Evolutionary conservation across 2,888 invertebrate genomes (phyloP).

Genomic region (Schrankia costaestrigalis): DNA sequence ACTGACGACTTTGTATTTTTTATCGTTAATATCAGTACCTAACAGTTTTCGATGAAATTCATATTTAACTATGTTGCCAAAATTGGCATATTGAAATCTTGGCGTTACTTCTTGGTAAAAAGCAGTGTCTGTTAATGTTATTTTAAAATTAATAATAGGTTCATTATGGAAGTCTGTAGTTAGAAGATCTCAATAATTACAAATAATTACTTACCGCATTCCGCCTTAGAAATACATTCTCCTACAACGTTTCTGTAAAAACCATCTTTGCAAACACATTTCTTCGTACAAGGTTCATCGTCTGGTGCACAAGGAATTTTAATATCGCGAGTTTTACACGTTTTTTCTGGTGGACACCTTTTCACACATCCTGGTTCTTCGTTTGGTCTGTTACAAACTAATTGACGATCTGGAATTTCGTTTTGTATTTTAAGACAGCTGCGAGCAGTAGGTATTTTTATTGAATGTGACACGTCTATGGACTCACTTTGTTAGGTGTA

Average conservation of each 20-base stretch:
- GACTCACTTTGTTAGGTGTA: too few relatives aligned
- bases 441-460: too few relatives aligned
- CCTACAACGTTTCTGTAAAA: slow-evolving; percentile 37
- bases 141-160: too few relatives aligned
- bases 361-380: slow-evolving; percentile 1
- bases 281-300: not conserved
- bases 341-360: slow-evolving; percentile 4
- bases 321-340: slow-evolving; percentile 1
- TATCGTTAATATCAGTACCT: too few relatives aligned
- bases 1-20: too few relatives aligned
- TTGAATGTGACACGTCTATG: too few relatives aligned
- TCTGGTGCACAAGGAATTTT: not conserved
- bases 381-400: slow-evolving; percentile 5
- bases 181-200: not conserved
- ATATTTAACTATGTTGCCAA: too few relatives aligned
- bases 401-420: not conserved
- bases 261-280: slow-evolving; percentile 18
- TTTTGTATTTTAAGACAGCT: too few relatives aligned
- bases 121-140: not conserved
- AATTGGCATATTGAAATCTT: too few relatives aligned
- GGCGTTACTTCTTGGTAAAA: too few relatives aligned
- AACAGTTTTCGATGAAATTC: too few relatives aligned
- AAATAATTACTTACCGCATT: slow-evolving; percentile 36
- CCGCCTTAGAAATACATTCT: slow-evolving; percentile 32
- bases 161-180: too few relatives aligned